Conservation (phyloP, 1,140 invertebrate genomes). For the Danaus plexippus region DNA sequence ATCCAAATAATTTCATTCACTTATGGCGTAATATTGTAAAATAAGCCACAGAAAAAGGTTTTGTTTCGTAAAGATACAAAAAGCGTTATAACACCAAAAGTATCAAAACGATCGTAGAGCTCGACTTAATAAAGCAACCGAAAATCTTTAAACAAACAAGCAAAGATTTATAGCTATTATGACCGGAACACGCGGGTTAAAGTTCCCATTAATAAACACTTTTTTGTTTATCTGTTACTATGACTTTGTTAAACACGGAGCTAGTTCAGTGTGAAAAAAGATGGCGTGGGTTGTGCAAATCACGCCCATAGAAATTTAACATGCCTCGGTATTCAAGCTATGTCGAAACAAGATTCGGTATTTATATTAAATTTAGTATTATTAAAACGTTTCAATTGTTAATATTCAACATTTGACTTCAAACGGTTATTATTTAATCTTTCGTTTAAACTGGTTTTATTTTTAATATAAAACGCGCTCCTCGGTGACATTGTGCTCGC, state of each 20-base stretch:
- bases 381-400: too few species aligned
- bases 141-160: conserved; percentile 1
- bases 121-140: too few species aligned
- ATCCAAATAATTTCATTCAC: not conserved
- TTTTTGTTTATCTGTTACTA: conserved; percentile 41
- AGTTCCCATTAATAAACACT: conserved; percentile 39
- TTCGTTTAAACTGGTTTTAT: too few species aligned
- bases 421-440: too few species aligned
- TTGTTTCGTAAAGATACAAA: too few species aligned
- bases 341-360: too few species aligned
- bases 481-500: conserved; percentile 9
- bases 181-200: conserved; percentile 22
- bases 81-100: too few species aligned
- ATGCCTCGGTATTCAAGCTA: too few species aligned
- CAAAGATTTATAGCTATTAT: conserved; percentile 1
- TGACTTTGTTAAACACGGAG: conserved; percentile 33
- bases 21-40: not conserved
- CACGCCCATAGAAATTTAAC: conserved; percentile 13
- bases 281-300: conserved; percentile 35
- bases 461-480: too few species aligned
- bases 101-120: too few species aligned
- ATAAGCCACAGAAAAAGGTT: not conserved
- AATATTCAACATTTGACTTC: too few species aligned
- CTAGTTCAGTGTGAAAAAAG: conserved; percentile 27
- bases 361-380: too few species aligned